These are phyloP conservation scores for Coleophora flavipennella DNA, from an alignment of 2,888 invertebrate species.

Conservation along the genomic window DNA sequence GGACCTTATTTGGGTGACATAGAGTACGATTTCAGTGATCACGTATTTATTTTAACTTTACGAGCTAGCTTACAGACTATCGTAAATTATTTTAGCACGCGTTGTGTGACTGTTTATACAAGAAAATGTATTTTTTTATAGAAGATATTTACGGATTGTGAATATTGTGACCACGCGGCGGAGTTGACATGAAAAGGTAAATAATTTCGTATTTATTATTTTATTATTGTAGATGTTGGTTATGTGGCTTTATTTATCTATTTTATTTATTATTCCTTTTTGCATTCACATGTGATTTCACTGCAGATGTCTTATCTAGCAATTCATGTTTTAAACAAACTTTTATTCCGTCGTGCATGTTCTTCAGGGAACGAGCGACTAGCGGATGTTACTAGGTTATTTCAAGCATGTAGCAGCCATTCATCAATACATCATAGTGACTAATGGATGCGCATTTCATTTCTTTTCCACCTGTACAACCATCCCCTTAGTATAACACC, in stretches of 20 bases:
- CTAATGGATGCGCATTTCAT: conserved; percentile 66
- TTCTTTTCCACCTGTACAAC: conserved; percentile 18
- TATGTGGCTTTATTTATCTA: conserved; percentile 68
- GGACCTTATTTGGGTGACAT: conserved; percentile 24
- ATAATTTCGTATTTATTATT: conserved; percentile 47
- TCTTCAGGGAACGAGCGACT: conserved; percentile 21
- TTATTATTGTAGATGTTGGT: conserved; percentile 54
- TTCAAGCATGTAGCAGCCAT: conserved; percentile 38
- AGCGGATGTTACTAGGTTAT: conserved; percentile 28
- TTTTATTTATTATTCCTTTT: conserved; percentile 53
- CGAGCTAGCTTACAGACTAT: conserved; percentile 13
- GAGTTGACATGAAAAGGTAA: conserved; percentile 44
- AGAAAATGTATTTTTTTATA: conserved; percentile 30
- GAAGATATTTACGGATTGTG: conserved; percentile 31
- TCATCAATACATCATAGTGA: conserved; percentile 21
- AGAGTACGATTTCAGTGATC: conserved; percentile 16
- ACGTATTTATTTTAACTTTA: conserved; percentile 19
- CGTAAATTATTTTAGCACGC: conserved; percentile 18
- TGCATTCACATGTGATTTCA: conserved; percentile 74
- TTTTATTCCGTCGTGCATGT: conserved; percentile 40
- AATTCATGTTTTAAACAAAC: conserved; percentile 49
- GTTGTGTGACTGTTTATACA: conserved; percentile 17
- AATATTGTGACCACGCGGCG: conserved; percentile 24
- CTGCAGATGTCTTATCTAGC: conserved; percentile 61
- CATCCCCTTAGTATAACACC: no score